These are phyloP conservation scores for Perdix hodgsoniae DNA, from an alignment of 2,797 vertebrate genomes.

Conservation along the genomic window DNA sequence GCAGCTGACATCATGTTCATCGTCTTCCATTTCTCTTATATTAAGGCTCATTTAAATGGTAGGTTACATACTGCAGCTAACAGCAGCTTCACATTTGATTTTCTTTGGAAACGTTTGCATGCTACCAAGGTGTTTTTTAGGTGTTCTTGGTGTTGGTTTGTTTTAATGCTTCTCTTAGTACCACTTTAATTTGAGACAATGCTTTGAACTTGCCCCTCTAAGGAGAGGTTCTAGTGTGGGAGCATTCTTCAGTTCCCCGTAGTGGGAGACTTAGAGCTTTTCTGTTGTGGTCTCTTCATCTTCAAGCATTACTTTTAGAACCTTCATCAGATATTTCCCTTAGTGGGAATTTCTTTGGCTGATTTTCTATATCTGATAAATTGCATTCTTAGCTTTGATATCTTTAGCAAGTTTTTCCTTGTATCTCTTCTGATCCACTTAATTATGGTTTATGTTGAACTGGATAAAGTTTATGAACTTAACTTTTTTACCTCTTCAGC, in stretches of 20 bases:
- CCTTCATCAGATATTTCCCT: slow-evolving; percentile 18
- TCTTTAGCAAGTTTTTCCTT: slow-evolving; percentile 45
- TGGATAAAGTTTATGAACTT: background rate
- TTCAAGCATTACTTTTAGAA: slow-evolving; percentile 26
- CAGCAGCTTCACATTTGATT: background rate
- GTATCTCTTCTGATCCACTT: slow-evolving; percentile 38
- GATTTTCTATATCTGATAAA: slow-evolving; percentile 30
- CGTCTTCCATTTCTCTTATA: background rate
- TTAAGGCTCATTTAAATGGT: background rate
- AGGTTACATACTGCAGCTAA: background rate
- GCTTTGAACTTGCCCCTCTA: background rate
- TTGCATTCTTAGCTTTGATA: slow-evolving; percentile 49
- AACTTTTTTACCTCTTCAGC: background rate
- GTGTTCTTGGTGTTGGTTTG: background rate
- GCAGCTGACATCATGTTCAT: background rate
- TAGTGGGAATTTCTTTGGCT: slow-evolving; percentile 37
- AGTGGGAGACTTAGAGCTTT: background rate
- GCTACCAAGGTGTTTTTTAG: background rate
- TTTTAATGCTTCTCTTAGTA: slow-evolving; percentile 18
- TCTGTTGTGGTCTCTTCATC: slow-evolving; percentile 9
- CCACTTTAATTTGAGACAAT: background rate
- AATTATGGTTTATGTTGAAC: slow-evolving; percentile 55
- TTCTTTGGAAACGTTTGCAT: background rate
- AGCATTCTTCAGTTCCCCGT: background rate
- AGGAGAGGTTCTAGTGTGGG: background rate